Base-by-base conservation (phyloP, 2,888 invertebrate species). In the Acleris holmiana region DNA sequence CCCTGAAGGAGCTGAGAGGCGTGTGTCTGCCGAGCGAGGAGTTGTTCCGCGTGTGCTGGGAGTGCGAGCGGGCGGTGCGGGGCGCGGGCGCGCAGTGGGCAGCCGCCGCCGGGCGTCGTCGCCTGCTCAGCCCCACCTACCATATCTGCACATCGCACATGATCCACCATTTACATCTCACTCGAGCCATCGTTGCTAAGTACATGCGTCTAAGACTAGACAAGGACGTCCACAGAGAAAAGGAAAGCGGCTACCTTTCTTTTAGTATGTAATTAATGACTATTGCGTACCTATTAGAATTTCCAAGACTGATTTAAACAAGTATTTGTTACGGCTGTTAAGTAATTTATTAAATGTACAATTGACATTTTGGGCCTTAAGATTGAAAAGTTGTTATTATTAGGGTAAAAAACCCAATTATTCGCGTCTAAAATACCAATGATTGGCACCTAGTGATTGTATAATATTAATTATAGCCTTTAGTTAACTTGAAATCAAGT, bases 1-100 rank as follows among this genome's bases (percentile, higher is more conserved):
- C 57, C 4, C 10, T 49, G 13, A 35, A 40, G 5, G 47, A 41
- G n/a, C 23, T 57, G 4, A 41, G 57, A 19, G 53, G 57, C 1
- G 40, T 66, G 5, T 66, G 61, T 18, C 54, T 66, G 21, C 58
- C 66, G 2, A 61, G 61, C 10, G 54, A 66, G n/a, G 66, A 66
- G 15, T n/a, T 66, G 18, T 66, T 53, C 44, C 29, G 46, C 17
- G 41, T 66, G 6, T 66, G 66, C 4, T 56, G 56, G 41, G 61
- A 66, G 19, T 61, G 61, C 18, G 66, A 66, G 15, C 44, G 44
- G 40, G 29, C 54, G 7, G 4, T 61, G 41, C 51, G 51, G 18
- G 23, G 48, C 18, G n/a, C 40, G 21, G 47, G 47, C 44, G 44
- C n/a, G 44, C 44, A 15, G n/a, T 44, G 44, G 44, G 6, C 44